Conservation (phyloP, 2,888 invertebrate species). For the Dyspetes luteomarginatus region DNA sequence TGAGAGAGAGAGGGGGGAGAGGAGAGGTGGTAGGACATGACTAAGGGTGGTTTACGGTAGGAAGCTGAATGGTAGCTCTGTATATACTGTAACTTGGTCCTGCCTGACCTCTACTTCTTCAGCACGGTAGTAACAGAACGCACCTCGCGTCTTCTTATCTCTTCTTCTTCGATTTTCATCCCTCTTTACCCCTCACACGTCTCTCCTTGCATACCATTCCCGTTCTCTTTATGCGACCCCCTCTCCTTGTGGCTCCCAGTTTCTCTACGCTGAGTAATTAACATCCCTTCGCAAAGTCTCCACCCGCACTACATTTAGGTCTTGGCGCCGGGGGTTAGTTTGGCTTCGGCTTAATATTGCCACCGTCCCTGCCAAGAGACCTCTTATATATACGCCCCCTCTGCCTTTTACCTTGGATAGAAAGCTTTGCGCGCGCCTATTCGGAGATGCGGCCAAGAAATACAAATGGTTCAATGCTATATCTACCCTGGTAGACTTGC, state of each 20-base stretch:
- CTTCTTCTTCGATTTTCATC: conserved; percentile 34
- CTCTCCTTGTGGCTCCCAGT: conserved; percentile 22
- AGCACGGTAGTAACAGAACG: background rate
- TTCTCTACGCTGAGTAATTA: conserved; percentile 54
- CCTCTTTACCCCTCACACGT: conserved; percentile 8
- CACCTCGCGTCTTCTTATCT: conserved; percentile 9
- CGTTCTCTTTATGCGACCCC: background rate
- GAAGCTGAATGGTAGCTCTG: conserved; percentile 15
- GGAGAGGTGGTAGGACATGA: background rate
- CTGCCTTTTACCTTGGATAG: background rate
- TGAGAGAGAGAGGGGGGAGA: background rate
- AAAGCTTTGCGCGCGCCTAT: conserved; percentile 21
- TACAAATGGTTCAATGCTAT: too few relatives aligned
- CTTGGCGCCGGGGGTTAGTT: conserved; percentile 42
- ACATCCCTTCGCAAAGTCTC: conserved; percentile 40
- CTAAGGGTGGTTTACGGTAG: conserved; percentile 20
- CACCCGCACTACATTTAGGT: conserved; percentile 14
- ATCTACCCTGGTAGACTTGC: too few relatives aligned
- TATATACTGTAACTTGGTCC: conserved; percentile 22
- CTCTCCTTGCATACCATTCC: background rate
- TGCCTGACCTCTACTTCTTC: conserved; percentile 8
- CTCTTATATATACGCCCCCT: background rate
- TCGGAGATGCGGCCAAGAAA: too few relatives aligned
- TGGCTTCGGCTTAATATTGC: conserved; percentile 58
- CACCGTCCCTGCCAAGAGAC: background rate